A percentile compares a stretch with the other conserved stretches of the same genome.
Conservation (phyloP, 2,888 invertebrate species). For the Coleophora deauratella region DNA sequence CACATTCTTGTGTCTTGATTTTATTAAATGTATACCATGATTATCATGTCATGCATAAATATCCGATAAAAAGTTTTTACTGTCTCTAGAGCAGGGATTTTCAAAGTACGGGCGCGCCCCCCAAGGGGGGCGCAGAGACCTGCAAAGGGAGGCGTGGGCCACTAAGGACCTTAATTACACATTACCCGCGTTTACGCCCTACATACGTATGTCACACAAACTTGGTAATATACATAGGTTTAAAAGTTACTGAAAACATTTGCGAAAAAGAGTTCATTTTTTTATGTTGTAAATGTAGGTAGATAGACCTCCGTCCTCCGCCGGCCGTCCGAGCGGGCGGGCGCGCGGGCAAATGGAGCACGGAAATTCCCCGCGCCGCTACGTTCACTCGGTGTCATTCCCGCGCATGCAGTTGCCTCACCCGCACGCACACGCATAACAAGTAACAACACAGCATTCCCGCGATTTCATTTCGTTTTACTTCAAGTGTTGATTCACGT, state of each 20-base stretch:
- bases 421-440: no score
- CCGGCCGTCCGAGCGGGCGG: background rate
- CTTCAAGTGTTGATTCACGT: no score
- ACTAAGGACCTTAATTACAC: background rate
- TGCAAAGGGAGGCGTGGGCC: background rate
- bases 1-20: no score
- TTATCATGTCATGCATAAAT: no score
- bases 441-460: background rate
- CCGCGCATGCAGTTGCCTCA: background rate
- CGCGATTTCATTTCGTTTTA: slow-evolving; percentile 5
- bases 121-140: background rate
- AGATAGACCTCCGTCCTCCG: background rate
- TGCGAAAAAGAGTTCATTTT: background rate
- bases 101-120: no score
- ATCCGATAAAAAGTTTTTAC: no score
- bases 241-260: background rate
- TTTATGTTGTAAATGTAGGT: background rate
- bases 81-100: background rate
- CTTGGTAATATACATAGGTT: background rate
- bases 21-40: no score
- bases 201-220: background rate
- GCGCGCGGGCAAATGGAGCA: background rate
- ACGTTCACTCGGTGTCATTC: background rate
- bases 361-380: background rate
- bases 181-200: background rate